Evolutionary conservation across 2,888 invertebrate genomes (phyloP), one percentile per base, ranked within the genome.

Genomic region (Andrena minutula): DNA sequence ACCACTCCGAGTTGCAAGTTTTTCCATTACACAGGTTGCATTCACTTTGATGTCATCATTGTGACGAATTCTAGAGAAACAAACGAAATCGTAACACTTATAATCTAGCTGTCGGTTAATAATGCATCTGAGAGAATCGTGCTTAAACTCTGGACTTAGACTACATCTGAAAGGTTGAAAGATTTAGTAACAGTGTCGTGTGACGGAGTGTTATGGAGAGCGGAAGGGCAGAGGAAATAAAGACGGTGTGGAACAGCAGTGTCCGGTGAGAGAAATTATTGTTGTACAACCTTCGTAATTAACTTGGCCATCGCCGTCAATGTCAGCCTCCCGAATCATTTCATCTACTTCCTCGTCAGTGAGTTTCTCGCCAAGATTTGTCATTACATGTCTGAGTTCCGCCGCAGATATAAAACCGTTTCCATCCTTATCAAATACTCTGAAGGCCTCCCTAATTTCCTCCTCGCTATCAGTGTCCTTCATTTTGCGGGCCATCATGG

Each of bases 401-500:
- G 99, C 99, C 91, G 99, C 99, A 89, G 98, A 98, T 95, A 99
- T 99, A 96, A 99, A 99, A 92, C 99, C 99, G 95, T 99, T 99
- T 94, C 99, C 99, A 95, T 99, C 99, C 95, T 99, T 99, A 96
- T 99, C 99, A 95, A 99, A 99, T 92, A 98, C 99, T 95, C 99
- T 97, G 97, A 99, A 98, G 91, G 99, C 99, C 95, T 99, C 99
- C 95, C 99, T 97, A 95, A 99, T 99, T 95, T 99, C 99, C 95
- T 99, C 99, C 96, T 99, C 99, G 94, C 98, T 98, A 95, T 99
- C 99, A 89, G 99, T 99, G 95, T 99, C 99, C 95, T 99, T 99
- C 99, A 99, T 99, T 96, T 99, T 99, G 94, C 99, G 97, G 93
- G 99, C 99, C 99, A 99, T 99, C 99, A 99, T 99, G 94, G 99